Conservation (phyloP, 2,113 vertebrate species). For the Vulpes lagopus region DNA sequence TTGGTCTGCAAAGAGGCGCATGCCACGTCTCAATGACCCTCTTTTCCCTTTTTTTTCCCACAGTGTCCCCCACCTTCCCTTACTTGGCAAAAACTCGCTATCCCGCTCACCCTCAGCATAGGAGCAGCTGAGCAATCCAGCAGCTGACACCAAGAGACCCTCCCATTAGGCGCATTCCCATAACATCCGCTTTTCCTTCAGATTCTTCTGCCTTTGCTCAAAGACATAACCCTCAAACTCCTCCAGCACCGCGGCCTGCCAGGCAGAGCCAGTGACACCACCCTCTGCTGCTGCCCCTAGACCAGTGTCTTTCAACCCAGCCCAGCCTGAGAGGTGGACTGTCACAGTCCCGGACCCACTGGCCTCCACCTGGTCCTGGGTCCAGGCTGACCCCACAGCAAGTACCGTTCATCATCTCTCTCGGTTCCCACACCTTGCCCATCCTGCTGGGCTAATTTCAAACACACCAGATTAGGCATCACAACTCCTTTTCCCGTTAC, state of each 20-base stretch:
- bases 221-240: slow-evolving; percentile 47
- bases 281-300: background rate
- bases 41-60: slow-evolving; percentile 5
- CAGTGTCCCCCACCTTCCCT: slow-evolving; percentile 65
- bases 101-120: slow-evolving; percentile 37
- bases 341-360: background rate
- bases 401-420: background rate
- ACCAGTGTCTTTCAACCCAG: background rate
- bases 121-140: slow-evolving; percentile 53
- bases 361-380: background rate
- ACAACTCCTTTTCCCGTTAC: background rate
- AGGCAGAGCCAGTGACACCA: slow-evolving; percentile 2
- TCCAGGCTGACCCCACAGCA: slow-evolving; percentile 1
- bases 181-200: slow-evolving; percentile 12
- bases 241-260: background rate
- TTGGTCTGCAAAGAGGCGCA: background rate
- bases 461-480: slow-evolving; percentile 18
- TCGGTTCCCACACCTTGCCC: background rate
- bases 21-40: slow-evolving; percentile 63
- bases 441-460: slow-evolving; percentile 33
- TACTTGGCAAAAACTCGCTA: slow-evolving; percentile 77
- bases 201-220: slow-evolving; percentile 3
- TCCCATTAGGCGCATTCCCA: slow-evolving; percentile 28
- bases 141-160: slow-evolving; percentile 62
- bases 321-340: background rate